Evolutionary conservation across 2,888 invertebrate genomes (phyloP), one percentile per base, ranked within the genome.

Genomic region (Maniola hyperantus): DNA sequence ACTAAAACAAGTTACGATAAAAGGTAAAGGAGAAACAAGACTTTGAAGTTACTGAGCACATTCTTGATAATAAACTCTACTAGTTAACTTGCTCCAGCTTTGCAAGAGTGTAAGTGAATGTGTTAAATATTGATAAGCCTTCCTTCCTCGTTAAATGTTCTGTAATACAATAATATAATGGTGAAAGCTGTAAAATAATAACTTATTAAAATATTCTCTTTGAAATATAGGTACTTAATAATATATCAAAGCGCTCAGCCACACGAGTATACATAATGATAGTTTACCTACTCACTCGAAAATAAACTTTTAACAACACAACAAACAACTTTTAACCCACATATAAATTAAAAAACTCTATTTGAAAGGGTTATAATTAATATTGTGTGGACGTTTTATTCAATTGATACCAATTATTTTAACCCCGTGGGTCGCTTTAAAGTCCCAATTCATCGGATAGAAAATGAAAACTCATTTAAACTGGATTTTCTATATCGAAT

Each of bases 401-500:
- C 4, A 61, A 54, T 48, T 65, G 55, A 36, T 26, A 44, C 33
- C 26, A 58, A 59, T 34, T 34, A 44, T 66, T 57, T 55, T 57
- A 34, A 58, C 26, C 39, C 4, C 11, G 10, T 39, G 39, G 55
- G 11, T 51, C 62, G 61, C 42, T 66, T 39, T 15, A 60, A 26
- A 26, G 26, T 46, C 6, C 44, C 55, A 18, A 50, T 51, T 63
- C 18, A 48, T 44, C 36, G 15, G 33, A 60, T 50, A 53, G 39
- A 65, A 66, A 67, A 64, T 51, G 53, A 50, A 55, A 67, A 64
- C 57, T 64, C 68, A 65, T 67, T 65, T 63, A 42, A 55, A 59
- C 63, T 39, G 62, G 53, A 36, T 67, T 57, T 67, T 65, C 65
- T 44, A 65, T 66, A 69, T 65, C 59, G 63, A 67, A 65, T 53